Percentiles rank a stretch among this genome's conserved stretches.
These are phyloP conservation scores for Apodemus sylvaticus DNA, from an alignment of 2,113 vertebrate genomes.

Conservation along the genomic window DNA sequence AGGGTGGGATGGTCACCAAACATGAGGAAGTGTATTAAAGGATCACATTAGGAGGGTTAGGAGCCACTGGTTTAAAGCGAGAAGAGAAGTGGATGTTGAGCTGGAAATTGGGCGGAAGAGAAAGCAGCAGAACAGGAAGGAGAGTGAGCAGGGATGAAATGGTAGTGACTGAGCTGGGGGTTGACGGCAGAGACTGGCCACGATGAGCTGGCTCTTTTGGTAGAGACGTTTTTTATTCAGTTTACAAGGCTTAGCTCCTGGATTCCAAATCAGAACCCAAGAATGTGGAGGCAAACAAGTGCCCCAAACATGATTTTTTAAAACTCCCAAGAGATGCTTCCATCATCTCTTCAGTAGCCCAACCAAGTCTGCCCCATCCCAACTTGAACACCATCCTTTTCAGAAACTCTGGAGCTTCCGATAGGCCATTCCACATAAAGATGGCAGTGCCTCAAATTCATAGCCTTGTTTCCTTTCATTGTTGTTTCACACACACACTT, in stretches of 20 bases:
- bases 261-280: background rate
- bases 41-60: background rate
- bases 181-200: background rate
- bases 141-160: background rate
- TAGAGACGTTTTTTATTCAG: background rate
- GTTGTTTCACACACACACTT: background rate
- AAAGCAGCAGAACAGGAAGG: background rate
- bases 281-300: background rate
- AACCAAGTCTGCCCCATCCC: background rate
- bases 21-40: background rate
- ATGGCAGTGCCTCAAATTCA: background rate
- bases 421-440: background rate
- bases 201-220: background rate
- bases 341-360: background rate
- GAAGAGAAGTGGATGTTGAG: background rate
- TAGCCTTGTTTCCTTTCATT: background rate
- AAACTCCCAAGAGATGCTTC: background rate
- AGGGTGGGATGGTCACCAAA: background rate
- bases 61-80: background rate
- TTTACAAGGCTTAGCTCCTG: background rate
- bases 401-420: background rate
- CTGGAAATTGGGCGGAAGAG: background rate
- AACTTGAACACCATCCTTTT: background rate
- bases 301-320: background rate
- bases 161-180: background rate